Base-by-base conservation (phyloP, 2,113 vertebrate species). In the Odontesthes bonariensis region DNA sequence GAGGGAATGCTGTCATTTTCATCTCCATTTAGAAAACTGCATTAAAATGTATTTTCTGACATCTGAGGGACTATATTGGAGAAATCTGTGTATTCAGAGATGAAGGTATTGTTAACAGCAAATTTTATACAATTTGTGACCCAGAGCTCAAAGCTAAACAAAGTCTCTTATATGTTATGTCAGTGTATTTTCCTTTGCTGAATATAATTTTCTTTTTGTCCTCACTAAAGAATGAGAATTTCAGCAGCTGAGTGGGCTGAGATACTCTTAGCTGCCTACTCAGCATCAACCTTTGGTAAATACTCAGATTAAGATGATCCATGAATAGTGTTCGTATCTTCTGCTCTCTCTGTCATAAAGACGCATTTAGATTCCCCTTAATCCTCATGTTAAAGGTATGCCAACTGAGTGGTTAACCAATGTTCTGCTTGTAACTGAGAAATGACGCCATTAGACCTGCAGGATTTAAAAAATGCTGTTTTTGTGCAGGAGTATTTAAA, bases 311-410 rank as follows among this genome's bases (percentile, higher is more conserved):
- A 92, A 87, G 67, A 77, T 73, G 78, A 88, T 90, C 78, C 65
- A 46, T 86, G 90, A 93, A 92, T 83, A 81, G 83, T 31, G 59
- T 63, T 13, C 74, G 61, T 80, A 77, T 90, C 81, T 86, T 86
- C 68, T 85, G 79, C 86, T 90, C 80, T 83, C 65, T 86, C 79
- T 83, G 84, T 90, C 75, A 70, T 73, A 74, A 85, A 83, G 87
- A 85, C 72, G 71, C 85, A 84, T 85, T 87, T 86, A 75, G 82
- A 89, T 88, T 90, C 71, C 79, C 76, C 38, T 44, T 86, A 91
- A 91, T 91, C 86, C 87, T 67, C 23, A 23, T 87, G 83, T 91
- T 92, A 86, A 87, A 93, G 89, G 86, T 88, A 79, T 88, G 84
- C 82, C 86, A 89, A 77, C 70, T 54, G 75, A 81, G 79, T 78